These are phyloP conservation scores for Oreortyx pictus DNA, from an alignment of 2,797 vertebrate genomes.

Conservation along the genomic window DNA sequence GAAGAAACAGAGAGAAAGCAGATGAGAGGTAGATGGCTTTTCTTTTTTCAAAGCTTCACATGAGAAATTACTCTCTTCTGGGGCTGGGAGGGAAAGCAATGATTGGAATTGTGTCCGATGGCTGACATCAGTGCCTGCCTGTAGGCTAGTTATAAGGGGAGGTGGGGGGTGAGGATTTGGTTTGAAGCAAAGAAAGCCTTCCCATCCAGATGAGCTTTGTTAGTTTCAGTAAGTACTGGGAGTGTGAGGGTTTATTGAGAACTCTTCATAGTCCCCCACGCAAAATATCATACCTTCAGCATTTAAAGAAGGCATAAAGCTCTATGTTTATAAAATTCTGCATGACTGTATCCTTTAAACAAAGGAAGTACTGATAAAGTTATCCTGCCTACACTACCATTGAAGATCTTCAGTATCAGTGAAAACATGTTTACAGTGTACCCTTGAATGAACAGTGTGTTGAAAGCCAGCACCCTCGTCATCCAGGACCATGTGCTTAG, in stretches of 20 bases:
- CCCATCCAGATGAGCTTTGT: background rate
- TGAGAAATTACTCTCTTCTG: background rate
- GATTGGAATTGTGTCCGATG: background rate
- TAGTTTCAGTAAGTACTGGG: background rate
- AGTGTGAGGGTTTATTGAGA: background rate
- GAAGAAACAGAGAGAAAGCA: slow-evolving; percentile 6
- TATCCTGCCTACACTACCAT: background rate
- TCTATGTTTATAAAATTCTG: background rate
- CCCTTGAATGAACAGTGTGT: background rate
- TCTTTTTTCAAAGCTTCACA: background rate
- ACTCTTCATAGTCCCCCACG: background rate
- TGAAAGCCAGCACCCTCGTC: background rate
- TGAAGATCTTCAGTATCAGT: background rate
- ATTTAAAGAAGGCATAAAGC: background rate
- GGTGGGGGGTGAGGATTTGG: background rate
- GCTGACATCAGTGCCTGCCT: background rate
- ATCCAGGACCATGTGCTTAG: background rate
- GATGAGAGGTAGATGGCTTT: background rate
- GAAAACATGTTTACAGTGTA: background rate
- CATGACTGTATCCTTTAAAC: background rate
- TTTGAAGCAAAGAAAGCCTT: background rate
- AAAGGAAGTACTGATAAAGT: background rate
- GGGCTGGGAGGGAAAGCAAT: background rate
- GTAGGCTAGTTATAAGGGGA: background rate
- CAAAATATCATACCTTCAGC: background rate